These are phyloP conservation scores for Octopus sinensis DNA, from an alignment of 1,140 invertebrate species.

Conservation along the genomic window DNA sequence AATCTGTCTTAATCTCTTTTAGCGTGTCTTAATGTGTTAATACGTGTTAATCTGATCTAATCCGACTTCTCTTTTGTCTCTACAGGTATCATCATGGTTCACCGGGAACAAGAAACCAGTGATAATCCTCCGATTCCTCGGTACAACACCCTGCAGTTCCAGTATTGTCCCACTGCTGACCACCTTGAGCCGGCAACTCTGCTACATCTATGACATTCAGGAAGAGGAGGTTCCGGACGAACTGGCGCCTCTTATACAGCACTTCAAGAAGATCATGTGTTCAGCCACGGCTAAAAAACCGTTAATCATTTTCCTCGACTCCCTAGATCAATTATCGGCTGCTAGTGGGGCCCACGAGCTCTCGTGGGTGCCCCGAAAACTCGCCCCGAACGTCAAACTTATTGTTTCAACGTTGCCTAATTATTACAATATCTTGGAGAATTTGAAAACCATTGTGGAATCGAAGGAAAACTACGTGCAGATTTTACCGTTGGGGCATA, in stretches of 20 bases:
- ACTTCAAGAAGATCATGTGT: conserved; percentile 86
- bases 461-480: conserved; percentile 81
- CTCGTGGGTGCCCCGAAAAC: conserved; percentile 88
- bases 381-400: conserved; percentile 88
- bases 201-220: conserved; percentile 87
- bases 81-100: conserved; percentile 37
- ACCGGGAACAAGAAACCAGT: conserved; percentile 69
- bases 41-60: too few species aligned
- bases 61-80: neutral
- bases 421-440: conserved; percentile 52
- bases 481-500: conserved; percentile 61
- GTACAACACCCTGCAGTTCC: conserved; percentile 94
- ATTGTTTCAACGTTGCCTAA: conserved; percentile 65
- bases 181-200: conserved; percentile 92
- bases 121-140: conserved; percentile 87
- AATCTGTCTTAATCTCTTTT: too few species aligned
- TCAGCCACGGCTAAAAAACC: conserved; percentile 56
- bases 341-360: conserved; percentile 91
- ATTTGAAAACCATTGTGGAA: conserved; percentile 82
- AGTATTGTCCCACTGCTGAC: conserved; percentile 89
- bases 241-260: conserved; percentile 87
- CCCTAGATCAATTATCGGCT: conserved; percentile 72
- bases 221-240: conserved; percentile 94
- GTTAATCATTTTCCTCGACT: conserved; percentile 54
- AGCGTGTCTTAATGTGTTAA: too few species aligned